A percentile compares a stretch with the other conserved stretches of the same genome.
phyloP scores from a whole-genome alignment of 2,113 vertebrate genomes.

The Nothobranchius furzeri region DNA sequence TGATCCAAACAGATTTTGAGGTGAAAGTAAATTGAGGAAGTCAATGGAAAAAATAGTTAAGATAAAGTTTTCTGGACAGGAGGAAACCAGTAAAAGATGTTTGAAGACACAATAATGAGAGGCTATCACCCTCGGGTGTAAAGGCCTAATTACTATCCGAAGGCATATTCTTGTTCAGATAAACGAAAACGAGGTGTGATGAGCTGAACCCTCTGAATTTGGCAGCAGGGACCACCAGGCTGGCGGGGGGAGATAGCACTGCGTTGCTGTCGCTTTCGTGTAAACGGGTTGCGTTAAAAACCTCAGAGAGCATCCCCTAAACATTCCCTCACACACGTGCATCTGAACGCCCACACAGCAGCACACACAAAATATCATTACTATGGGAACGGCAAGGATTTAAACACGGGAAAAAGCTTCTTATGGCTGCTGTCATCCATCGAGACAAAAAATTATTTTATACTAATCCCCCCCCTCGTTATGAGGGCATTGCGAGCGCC shows the following conservation, averaged over 20 bases:
- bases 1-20: constrained; percentile 7
- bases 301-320: constrained; percentile 73
- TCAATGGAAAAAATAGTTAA: neutral
- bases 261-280: constrained; percentile 57
- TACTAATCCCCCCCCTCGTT: constrained; percentile 72
- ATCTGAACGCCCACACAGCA: constrained; percentile 73
- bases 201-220: constrained; percentile 58
- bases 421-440: constrained; percentile 75
- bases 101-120: constrained; percentile 29
- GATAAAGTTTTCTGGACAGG: neutral
- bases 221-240: constrained; percentile 56
- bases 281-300: constrained; percentile 69
- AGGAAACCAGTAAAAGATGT: constrained; percentile 26
- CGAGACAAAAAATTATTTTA: constrained; percentile 67
- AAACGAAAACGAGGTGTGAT: constrained; percentile 47
- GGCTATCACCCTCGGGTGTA: constrained; percentile 16
- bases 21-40: neutral
- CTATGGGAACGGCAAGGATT: constrained; percentile 73
- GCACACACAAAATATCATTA: constrained; percentile 71
- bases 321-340: constrained; percentile 77
- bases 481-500: constrained; percentile 67
- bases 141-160: constrained; percentile 34
- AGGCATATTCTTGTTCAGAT: constrained; percentile 37
- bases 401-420: constrained; percentile 65
- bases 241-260: constrained; percentile 67